phyloP scores from a whole-genome alignment of 2,888 invertebrate genomes.

The Pocota personata region DNA sequence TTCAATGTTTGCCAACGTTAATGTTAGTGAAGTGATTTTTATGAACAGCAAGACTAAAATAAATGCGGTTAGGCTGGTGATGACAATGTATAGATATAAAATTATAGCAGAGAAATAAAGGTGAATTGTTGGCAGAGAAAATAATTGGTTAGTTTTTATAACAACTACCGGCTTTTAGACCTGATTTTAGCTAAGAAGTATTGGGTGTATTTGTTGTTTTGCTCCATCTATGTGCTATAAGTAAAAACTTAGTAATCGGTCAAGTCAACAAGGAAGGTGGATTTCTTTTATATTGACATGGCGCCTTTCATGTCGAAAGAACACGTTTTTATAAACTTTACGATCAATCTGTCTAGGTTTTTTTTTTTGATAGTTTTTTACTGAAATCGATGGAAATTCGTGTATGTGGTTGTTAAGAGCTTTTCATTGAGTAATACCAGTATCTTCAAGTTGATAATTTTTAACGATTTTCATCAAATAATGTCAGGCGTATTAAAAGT shows the following conservation, averaged over 20 bases:
- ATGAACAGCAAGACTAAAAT: slow-evolving; percentile 5
- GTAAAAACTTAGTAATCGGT: background rate
- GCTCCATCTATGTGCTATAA: background rate
- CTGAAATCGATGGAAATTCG: background rate
- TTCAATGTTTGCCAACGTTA: background rate
- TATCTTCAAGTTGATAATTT: background rate
- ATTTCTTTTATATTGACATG: background rate
- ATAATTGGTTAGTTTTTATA: background rate
- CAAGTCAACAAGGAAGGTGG: background rate
- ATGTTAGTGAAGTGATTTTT: background rate
- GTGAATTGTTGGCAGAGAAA: background rate
- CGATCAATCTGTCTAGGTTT: background rate
- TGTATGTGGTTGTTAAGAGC: background rate
- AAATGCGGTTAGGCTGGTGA: slow-evolving; percentile 12
- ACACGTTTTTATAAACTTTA: background rate
- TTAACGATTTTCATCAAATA: background rate
- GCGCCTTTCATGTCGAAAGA: too few relatives aligned
- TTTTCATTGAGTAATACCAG: background rate
- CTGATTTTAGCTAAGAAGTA: background rate
- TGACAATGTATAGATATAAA: slow-evolving; percentile 3
- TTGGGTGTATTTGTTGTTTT: background rate
- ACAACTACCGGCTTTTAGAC: background rate
- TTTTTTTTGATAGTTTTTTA: background rate
- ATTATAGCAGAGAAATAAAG: background rate
- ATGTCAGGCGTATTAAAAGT: too few relatives aligned